Percentiles rank a stretch among this genome's conserved stretches.
Evolutionary conservation across 30 jellyfish, hydroid and myxozoan genomes (phyloP).

Genomic region (Chironex yamaguchii): DNA sequence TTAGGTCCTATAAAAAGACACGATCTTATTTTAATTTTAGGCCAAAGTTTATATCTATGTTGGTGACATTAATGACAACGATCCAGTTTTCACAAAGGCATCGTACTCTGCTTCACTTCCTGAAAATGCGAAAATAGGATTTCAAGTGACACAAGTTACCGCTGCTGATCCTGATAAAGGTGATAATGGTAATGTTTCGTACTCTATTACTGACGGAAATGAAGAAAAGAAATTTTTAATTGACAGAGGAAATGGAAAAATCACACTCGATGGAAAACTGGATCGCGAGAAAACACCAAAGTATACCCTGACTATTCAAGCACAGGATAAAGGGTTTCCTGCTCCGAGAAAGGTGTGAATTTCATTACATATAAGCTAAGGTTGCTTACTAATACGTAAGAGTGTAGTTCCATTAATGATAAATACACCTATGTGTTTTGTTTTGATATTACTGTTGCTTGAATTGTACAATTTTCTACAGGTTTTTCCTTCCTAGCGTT

Average conservation of each 20-base stretch:
- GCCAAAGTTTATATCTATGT: conserved; percentile 50
- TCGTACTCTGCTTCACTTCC: conserved; percentile 51
- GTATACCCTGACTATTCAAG: conserved; percentile 59
- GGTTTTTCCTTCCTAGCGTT: too few species aligned
- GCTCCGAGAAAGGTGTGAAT: conserved; percentile 61
- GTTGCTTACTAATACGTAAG: background rate
- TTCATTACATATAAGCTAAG: too few species aligned
- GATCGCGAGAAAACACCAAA: conserved; percentile 62
- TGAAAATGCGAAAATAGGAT: conserved; percentile 54
- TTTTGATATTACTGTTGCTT: conserved; percentile 17
- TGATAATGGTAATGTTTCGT: conserved; percentile 80
- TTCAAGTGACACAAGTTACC: conserved; percentile 56
- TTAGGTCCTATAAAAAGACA: background rate
- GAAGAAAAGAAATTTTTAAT: conserved; percentile 28
- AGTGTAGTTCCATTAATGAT: background rate
- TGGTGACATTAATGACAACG: conserved; percentile 86
- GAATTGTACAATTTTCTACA: too few species aligned
- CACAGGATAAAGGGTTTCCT: conserved; percentile 77
- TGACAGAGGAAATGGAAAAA: conserved; percentile 59
- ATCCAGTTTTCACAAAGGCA: conserved; percentile 78
- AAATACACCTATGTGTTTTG: background rate
- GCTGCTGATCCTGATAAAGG: conserved; percentile 87
- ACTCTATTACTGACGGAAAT: conserved; percentile 74
- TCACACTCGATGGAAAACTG: conserved; percentile 19
- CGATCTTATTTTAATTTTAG: conserved; percentile 16